Base-by-base conservation (phyloP, 2,888 invertebrate genomes). In the Eristalis pertinax region DNA sequence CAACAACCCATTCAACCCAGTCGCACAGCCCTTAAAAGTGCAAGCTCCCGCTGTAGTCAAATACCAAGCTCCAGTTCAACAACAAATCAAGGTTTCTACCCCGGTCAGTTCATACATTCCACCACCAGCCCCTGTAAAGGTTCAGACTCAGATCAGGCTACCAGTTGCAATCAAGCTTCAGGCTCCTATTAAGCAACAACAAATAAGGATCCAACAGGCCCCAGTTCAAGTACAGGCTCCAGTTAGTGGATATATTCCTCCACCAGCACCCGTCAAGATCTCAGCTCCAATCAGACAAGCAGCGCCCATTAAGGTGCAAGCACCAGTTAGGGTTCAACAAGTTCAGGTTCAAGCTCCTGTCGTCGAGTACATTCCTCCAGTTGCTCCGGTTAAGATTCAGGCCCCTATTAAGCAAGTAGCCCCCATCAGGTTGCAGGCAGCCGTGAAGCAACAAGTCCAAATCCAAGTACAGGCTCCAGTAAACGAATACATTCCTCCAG, bases 1-100 rank as follows among this genome's bases (percentile, higher is more conserved):
- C 19, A 50, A 50, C 22, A 74, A 74, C 35, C 22, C 69, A 0
- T 81, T 76, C 67, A 67, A 63, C 50, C 65, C 65, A n/a, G 72
- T 38, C 5, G 58, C 41, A 24, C 41, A 74, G 24, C 41, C 35
- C 7, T 1, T 70, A 11, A 60, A 22, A 29, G 10, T 60, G 24
- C 60, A 22, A 26, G 73, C 15, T 19, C 72, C 72, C 62, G 72
- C 77, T 77, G 69, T 67, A 75, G 63, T 35, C 1, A 26, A 26
- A 26, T 26, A 26, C 26, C 26, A 26, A 26, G 26, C 77, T 70
- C 77, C 75, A 75, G 63, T 35, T 2, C 35, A 67, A 0, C 75
- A 65, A 24, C 26, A 60, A 15, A 24, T 35, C 8, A n/a, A 35
- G 11, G 29, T 64, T 35, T 15, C 64, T 15, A 35, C 64, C 15